A percentile compares a stretch with the other conserved stretches of the same genome.
Evolutionary conservation across 2,797 vertebrate genomes (phyloP).

Genomic region (Otus scops): DNA sequence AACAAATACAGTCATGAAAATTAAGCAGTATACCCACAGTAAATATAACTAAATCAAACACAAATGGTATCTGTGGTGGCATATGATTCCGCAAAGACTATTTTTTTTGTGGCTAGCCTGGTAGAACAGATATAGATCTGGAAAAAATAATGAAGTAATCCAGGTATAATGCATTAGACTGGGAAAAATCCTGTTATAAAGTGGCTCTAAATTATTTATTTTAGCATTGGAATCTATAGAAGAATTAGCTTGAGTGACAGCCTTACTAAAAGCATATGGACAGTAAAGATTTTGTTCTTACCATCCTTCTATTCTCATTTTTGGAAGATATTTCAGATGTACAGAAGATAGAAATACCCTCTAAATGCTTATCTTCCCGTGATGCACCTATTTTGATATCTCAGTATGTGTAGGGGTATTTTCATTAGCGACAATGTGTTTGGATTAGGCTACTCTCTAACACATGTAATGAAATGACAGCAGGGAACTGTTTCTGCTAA

Average conservation of each 20-base stretch:
- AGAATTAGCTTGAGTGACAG: background rate
- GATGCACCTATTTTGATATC: background rate
- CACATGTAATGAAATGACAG: background rate
- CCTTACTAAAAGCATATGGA: background rate
- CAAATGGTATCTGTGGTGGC: background rate
- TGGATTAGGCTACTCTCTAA: background rate
- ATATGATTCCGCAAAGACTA: background rate
- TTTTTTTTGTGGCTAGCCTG: background rate
- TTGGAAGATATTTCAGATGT: background rate
- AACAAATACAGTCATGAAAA: background rate
- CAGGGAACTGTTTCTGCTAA: background rate
- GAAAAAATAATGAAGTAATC: background rate
- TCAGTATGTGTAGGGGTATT: background rate
- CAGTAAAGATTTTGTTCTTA: background rate
- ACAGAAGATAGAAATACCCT: background rate
- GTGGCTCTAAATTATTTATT: background rate
- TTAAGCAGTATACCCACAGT: background rate
- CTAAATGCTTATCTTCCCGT: background rate
- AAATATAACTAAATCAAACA: background rate
- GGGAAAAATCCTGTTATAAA: background rate
- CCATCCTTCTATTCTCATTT: background rate
- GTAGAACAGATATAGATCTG: background rate
- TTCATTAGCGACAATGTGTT: background rate
- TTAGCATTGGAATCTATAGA: background rate
- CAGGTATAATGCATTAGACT: background rate